These are phyloP conservation scores for Leptogaster cylindrica DNA, from an alignment of 2,888 invertebrate genomes.

Conservation along the genomic window DNA sequence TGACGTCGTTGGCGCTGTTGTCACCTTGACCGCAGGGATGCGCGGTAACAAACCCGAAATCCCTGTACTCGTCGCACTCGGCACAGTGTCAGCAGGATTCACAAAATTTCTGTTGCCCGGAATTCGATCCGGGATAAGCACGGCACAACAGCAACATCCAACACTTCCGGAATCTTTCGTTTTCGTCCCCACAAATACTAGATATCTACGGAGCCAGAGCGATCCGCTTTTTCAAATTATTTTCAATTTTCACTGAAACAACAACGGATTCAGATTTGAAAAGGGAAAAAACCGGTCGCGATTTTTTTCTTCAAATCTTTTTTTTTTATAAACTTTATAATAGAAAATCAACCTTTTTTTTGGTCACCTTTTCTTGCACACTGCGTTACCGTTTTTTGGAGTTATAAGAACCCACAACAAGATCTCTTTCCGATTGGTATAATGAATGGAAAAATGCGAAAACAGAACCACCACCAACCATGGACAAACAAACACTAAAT, in stretches of 20 bases:
- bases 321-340: too few relatives aligned
- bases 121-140: background rate
- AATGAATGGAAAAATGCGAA: constrained; percentile 32
- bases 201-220: too few relatives aligned
- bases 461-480: constrained; percentile 56
- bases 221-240: too few relatives aligned
- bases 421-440: constrained; percentile 27
- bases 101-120: background rate
- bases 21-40: constrained; percentile 33
- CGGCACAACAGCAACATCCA: background rate
- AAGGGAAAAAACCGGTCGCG: too few relatives aligned
- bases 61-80: constrained; percentile 10
- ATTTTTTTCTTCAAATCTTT: too few relatives aligned
- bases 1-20: constrained; percentile 1
- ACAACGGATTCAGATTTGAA: background rate
- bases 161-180: too few relatives aligned
- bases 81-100: background rate
- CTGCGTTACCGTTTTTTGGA: constrained; percentile 10
- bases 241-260: background rate
- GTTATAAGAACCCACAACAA: constrained; percentile 25
- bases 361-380: background rate
- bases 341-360: too few relatives aligned
- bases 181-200: background rate
- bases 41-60: constrained; percentile 6
- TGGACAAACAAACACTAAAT: constrained; percentile 61